A percentile compares a stretch with the other conserved stretches of the same genome.
Conservation (phyloP, 2,797 vertebrate genomes). For the Cuculus canorus region DNA sequence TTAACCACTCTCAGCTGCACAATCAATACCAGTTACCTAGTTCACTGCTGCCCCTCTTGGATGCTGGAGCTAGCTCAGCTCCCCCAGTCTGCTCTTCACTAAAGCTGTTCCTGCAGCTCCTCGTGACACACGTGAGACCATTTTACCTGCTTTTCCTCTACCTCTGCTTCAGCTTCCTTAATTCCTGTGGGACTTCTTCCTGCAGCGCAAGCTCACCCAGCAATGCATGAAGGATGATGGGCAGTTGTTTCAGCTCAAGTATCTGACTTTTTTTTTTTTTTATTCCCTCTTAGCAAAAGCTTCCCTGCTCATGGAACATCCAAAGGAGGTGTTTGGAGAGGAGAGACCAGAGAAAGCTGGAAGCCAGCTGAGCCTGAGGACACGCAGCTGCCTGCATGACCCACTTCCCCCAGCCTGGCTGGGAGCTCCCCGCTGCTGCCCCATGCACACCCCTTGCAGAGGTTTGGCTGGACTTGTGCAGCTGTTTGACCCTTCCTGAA, state of each 20-base stretch:
- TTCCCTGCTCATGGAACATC: not conserved
- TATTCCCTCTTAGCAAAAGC: not conserved
- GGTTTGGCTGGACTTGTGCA: not conserved
- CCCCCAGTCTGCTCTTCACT: not conserved
- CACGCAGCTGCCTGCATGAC: accelerated
- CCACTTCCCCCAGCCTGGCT: not conserved
- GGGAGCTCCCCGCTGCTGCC: not conserved
- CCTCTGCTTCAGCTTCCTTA: not conserved
- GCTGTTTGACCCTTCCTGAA: not conserved
- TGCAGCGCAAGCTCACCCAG: not conserved
- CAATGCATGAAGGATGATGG: not conserved
- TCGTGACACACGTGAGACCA: accelerated
- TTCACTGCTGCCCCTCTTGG: not conserved
- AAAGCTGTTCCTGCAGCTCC: not conserved
- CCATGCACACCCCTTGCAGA: not conserved
- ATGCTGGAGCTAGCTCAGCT: not conserved
- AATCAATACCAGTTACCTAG: not conserved
- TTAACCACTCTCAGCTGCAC: not conserved
- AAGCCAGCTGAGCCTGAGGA: not conserved
- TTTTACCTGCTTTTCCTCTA: not conserved
- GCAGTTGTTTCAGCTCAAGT: not conserved
- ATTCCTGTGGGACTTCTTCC: not conserved
- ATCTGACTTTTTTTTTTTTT: not conserved
- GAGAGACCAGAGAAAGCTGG: not conserved
- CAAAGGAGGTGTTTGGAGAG: not conserved